A percentile compares a stretch with the other conserved stretches of the same genome.
Evolutionary conservation across 2,888 invertebrate species (phyloP).

Genomic region (Pherbina coryleti): DNA sequence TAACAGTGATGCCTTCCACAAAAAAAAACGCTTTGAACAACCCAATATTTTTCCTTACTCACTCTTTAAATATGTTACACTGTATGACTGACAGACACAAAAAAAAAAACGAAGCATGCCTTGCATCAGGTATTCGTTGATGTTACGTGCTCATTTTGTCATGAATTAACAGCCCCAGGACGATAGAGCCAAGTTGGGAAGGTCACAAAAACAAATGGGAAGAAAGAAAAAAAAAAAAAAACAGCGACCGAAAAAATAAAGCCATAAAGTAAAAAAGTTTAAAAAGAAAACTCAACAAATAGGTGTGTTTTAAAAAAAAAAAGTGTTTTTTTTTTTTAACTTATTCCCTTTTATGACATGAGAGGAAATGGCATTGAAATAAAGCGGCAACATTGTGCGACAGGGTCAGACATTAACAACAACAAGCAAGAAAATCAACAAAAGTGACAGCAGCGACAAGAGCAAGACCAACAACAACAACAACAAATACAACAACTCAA

Average conservation of each 20-base stretch:
- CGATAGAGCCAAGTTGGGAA: neutral
- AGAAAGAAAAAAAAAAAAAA: neutral
- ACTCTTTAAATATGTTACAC: too few relatives aligned
- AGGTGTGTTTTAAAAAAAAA: neutral
- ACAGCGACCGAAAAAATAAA: neutral
- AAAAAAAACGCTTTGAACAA: too few relatives aligned
- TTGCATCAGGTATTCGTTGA: neutral
- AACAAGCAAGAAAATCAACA: slow-evolving; percentile 41
- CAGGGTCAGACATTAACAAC: neutral
- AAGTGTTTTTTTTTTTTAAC: neutral
- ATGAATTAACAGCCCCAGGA: slow-evolving; percentile 5
- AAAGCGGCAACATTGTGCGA: neutral
- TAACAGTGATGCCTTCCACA: too few relatives aligned
- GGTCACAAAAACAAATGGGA: neutral
- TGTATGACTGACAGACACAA: too few relatives aligned
- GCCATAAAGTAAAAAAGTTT: neutral
- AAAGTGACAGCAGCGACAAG: slow-evolving; percentile 32
- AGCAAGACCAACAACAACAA: slow-evolving; percentile 9
- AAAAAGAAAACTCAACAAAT: neutral
- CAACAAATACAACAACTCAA: neutral
- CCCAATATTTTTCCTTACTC: too few relatives aligned
- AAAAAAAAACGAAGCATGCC: neutral
- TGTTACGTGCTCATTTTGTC: neutral
- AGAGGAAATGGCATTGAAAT: neutral
- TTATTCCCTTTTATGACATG: neutral